Evolutionary conservation across 2,888 invertebrate genomes (phyloP).

Genomic region (Eudasyphora cyanicolor): DNA sequence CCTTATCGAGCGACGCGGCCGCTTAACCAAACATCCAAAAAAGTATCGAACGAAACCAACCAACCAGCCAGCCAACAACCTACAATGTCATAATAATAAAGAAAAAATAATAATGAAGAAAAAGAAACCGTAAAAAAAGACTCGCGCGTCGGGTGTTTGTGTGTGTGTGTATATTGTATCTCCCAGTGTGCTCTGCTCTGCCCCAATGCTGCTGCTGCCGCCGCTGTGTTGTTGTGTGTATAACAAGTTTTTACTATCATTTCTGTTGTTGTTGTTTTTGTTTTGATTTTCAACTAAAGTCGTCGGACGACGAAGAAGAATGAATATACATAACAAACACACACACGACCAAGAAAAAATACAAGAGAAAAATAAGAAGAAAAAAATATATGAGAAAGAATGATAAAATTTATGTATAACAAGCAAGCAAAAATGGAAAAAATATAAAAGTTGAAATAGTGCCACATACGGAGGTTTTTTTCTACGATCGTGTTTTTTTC

Average conservation of each 20-base stretch:
- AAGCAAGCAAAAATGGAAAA: background rate
- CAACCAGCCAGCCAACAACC: slow-evolving; percentile 22
- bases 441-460: slow-evolving; percentile 9
- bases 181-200: background rate
- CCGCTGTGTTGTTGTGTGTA: slow-evolving; percentile 14
- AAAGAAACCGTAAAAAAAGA: slow-evolving; percentile 6
- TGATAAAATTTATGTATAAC: slow-evolving; percentile 24
- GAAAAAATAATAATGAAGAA: background rate
- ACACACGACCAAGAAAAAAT: background rate
- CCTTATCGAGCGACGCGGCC: slow-evolving; percentile 2
- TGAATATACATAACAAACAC: background rate
- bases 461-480: slow-evolving; percentile 26
- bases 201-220: too few relatives aligned
- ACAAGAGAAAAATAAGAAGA: background rate
- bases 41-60: background rate
- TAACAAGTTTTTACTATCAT: slow-evolving; percentile 29
- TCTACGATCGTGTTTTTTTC: slow-evolving; percentile 1
- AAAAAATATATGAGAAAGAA: slow-evolving; percentile 1
- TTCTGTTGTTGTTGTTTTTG: slow-evolving; percentile 12
- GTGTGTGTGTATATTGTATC: background rate
- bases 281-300: slow-evolving; percentile 15
- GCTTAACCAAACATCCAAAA: background rate
- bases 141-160: slow-evolving; percentile 12
- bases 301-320: background rate
- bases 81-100: slow-evolving; percentile 31